A percentile compares a stretch with the other conserved stretches of the same genome.
Conservation (phyloP, 2,797 vertebrate genomes). For the Eremophila alpestris region DNA sequence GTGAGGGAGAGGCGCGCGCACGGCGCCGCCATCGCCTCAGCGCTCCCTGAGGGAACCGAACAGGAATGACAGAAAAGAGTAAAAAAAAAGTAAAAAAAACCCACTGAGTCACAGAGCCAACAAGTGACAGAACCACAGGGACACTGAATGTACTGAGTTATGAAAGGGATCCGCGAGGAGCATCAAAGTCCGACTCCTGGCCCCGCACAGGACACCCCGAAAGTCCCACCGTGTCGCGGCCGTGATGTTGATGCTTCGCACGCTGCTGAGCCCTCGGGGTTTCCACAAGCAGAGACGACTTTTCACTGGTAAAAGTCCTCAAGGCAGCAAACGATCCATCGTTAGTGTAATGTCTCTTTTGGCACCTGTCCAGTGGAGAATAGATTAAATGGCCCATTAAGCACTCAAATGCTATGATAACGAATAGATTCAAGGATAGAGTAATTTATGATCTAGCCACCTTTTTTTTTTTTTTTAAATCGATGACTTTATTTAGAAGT, state of each 20-base stretch:
- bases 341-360: background rate
- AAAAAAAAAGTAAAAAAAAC: no score
- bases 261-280: background rate
- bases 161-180: background rate
- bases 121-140: background rate
- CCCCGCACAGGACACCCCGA: no score
- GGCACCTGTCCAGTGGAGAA: background rate
- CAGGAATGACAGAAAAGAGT: rapidly evolving
- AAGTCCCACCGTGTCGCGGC: background rate
- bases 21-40: rapidly evolving
- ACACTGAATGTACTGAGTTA: no score
- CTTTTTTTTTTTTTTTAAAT: background rate
- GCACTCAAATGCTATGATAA: constrained; percentile 4
- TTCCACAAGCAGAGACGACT: background rate
- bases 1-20: background rate
- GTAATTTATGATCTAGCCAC: background rate
- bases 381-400: constrained; percentile 47
- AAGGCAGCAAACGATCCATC: background rate
- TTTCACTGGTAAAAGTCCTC: background rate
- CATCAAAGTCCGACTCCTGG: background rate
- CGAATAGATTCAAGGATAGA: background rate
- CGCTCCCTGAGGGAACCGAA: rapidly evolving
- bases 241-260: background rate
- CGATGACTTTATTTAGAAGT: background rate
- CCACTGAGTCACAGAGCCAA: no score